A percentile compares a stretch with the other conserved stretches of the same genome.
Conservation (phyloP, 2,797 vertebrate species). For the Vireo griseus region DNA sequence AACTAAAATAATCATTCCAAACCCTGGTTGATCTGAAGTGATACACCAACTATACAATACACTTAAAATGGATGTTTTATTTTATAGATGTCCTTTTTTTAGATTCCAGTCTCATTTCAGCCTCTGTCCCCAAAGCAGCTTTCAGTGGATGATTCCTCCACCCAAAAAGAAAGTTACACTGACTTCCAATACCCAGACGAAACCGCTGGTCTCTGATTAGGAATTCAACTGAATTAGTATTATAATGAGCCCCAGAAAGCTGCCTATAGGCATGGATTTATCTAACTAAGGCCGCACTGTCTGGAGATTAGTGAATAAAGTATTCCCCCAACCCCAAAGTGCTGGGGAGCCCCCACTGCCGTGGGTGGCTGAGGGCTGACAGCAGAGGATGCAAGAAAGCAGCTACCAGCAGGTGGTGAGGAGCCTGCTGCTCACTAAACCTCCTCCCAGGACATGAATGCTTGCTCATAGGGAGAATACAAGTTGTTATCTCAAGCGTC, state of each 20-base stretch:
- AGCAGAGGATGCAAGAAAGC: not conserved
- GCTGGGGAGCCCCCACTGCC: accelerated
- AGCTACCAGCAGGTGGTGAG: not conserved
- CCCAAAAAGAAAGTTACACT: not conserved
- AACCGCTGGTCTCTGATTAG: constrained; percentile 19
- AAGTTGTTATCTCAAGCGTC: not conserved
- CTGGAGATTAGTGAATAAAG: not conserved
- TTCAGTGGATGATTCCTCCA: not conserved
- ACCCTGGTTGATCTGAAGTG: not conserved
- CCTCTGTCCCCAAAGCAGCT: not conserved
- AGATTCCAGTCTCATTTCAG: not conserved
- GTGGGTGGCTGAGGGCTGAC: not conserved
- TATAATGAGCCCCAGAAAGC: constrained; percentile 34
- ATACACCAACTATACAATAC: not conserved
- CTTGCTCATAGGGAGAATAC: not conserved
- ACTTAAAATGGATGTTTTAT: not conserved
- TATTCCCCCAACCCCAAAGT: accelerated
- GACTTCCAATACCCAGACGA: not conserved
- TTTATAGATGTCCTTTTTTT: not conserved
- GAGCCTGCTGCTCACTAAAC: not conserved
- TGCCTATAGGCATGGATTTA: constrained; percentile 38
- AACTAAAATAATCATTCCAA: not conserved
- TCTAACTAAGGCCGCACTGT: not conserved
- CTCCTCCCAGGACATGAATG: accelerated
- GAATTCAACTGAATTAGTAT: constrained; percentile 36